A percentile compares a stretch with the other conserved stretches of the same genome.
phyloP scores from a whole-genome alignment of 2,113 vertebrate genomes.

The Hydropotes inermis region DNA sequence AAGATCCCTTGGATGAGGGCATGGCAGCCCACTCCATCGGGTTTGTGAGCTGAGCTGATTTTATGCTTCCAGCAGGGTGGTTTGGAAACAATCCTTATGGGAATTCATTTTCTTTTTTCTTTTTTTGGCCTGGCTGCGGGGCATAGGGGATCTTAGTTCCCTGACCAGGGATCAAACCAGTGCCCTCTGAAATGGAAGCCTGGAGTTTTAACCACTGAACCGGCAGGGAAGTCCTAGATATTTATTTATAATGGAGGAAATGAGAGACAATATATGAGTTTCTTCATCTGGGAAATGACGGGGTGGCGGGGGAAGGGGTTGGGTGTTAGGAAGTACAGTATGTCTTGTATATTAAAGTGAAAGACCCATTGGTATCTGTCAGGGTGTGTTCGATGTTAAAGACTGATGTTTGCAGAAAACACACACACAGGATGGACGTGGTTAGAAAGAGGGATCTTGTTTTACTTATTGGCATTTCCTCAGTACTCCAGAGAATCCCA shows the following conservation, averaged over 20 bases:
- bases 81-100: neutral
- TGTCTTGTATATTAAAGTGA: neutral
- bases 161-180: neutral
- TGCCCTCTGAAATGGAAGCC: neutral
- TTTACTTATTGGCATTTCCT: neutral
- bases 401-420: neutral
- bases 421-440: neutral
- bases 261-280: neutral
- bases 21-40: neutral
- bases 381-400: neutral
- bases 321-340: neutral
- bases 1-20: neutral
- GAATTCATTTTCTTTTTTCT: neutral
- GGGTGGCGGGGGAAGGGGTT: rapidly evolving
- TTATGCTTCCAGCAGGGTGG: neutral
- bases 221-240: neutral
- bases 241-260: neutral
- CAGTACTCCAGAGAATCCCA: neutral
- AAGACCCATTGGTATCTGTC: neutral
- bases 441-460: neutral
- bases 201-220: neutral
- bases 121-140: neutral
- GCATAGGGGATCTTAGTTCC: neutral
- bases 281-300: neutral
- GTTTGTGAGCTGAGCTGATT: neutral